Evolutionary conservation across 2,797 vertebrate genomes (phyloP), one percentile per base, ranked within the genome.

Genomic region (Sorex maritimensis): DNA sequence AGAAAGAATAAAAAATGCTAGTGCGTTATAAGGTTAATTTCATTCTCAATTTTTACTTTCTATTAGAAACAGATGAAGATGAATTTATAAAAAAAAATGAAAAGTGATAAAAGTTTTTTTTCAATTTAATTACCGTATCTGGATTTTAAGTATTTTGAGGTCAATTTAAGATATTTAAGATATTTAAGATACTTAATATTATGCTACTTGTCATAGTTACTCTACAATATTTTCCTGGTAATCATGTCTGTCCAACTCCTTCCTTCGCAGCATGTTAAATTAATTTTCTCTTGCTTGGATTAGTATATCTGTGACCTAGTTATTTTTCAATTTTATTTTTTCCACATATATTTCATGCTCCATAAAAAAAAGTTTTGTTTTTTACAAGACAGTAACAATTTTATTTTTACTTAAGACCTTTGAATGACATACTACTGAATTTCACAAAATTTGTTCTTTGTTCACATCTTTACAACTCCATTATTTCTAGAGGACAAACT

Each of bases 131-230:
- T 69, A 68, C 72, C 82, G 9, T 90, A 86, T 77, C 34, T 23
- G 81, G 34, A 46, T 75, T 23, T 34, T 11, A 0, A 44, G 49
- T 73, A 79, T 34, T 91, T 72, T 86, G 6, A 81, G 80, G 52
- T 61, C 26, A 65, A 24, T 72, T 88, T n/a, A 34, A 9, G 86
- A 80, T 93, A 55, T 72, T 88, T n/a, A 34, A 9, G 86, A 80
- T 93, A 55, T 55, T 55, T 55, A 17, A 55, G 52, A 55, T 14
- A 55, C 17, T 85, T 79, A 15, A 5, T 74, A 38, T 86, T 5
- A 41, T 61, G 1, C 9, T 74, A 15, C 19, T 83, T 80, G 13
- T 46, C n/a, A 41, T n/a, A 1, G 3, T 67, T 8, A 4, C 30
- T 74, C 41, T 78, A 94, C 52, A 63, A 65, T 12, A 13, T 10